These are phyloP conservation scores for Episyrphus balteatus DNA, from an alignment of 1,140 invertebrate genomes.

Conservation along the genomic window DNA sequence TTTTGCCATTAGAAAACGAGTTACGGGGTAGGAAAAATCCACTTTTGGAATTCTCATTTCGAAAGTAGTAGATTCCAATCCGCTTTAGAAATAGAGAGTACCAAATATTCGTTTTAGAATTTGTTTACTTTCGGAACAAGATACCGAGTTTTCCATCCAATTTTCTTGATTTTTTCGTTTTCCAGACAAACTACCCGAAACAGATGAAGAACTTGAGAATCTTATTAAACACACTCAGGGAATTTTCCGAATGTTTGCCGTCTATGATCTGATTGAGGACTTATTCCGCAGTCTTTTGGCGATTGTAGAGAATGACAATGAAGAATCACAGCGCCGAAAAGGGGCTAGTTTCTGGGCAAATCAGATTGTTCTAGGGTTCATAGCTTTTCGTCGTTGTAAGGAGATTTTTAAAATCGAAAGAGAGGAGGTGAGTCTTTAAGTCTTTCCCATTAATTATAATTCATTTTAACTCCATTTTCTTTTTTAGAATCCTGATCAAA, in stretches of 20 bases:
- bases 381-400: conserved; percentile 24
- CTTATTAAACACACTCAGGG: conserved; percentile 16
- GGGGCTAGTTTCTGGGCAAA: conserved; percentile 29
- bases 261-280: conserved; percentile 23
- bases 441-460: rapidly evolving
- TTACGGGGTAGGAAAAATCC: too few relatives aligned
- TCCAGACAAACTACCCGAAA: background rate
- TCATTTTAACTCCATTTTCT: background rate
- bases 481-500: conserved; percentile 16
- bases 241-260: conserved; percentile 22
- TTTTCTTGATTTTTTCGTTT: background rate
- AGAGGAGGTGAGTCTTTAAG: conserved; percentile 20
- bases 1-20: too few relatives aligned
- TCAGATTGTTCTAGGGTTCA: conserved; percentile 21
- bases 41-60: too few relatives aligned
- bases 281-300: conserved; percentile 21
- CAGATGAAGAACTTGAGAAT: conserved; percentile 10
- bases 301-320: conserved; percentile 17
- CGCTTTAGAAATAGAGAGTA: too few relatives aligned
- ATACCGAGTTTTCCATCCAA: too few relatives aligned
- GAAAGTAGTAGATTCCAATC: too few relatives aligned
- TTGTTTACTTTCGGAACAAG: too few relatives aligned
- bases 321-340: conserved; percentile 2
- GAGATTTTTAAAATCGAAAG: conserved; percentile 26
- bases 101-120: too few relatives aligned